Conservation (phyloP, 2,888 invertebrate genomes). For the Hydrotaea diabolus region DNA sequence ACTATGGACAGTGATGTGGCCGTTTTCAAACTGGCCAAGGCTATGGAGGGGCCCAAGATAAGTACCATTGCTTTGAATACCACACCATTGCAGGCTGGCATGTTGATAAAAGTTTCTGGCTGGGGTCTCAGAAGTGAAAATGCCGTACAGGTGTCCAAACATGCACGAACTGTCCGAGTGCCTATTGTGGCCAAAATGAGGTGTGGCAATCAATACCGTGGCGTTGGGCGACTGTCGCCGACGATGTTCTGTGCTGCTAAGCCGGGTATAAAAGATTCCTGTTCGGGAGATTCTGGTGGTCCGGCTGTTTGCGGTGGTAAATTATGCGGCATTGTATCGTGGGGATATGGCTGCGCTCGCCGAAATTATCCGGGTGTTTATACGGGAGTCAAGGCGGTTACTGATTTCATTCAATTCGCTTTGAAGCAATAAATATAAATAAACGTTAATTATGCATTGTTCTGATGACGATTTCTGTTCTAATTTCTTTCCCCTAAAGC, state of each 20-base stretch:
- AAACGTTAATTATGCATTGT: no score
- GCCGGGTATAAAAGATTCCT: constrained; percentile 75
- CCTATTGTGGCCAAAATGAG: no score
- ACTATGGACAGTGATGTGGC: constrained; percentile 64
- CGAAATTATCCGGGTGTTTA: constrained; percentile 88
- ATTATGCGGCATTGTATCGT: constrained; percentile 85
- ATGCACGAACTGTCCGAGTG: no score
- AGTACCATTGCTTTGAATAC: constrained; percentile 10
- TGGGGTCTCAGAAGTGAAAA: constrained; percentile 25
- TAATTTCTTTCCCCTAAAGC: no score
- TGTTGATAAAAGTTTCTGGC: constrained; percentile 32
- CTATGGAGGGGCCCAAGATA: constrained; percentile 38
- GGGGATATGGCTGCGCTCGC: constrained; percentile 69
- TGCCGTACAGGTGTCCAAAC: no score
- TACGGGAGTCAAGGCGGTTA: constrained; percentile 53
- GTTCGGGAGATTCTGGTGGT: constrained; percentile 79
- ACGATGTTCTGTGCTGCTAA: constrained; percentile 78
- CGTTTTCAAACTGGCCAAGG: constrained; percentile 23
- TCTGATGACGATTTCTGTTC: no score
- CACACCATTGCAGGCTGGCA: not conserved
- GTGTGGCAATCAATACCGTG: constrained; percentile 54
- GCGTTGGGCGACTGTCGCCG: constrained; percentile 70
- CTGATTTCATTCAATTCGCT: no score
- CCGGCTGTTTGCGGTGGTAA: constrained; percentile 71
- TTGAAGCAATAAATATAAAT: no score